Percentiles rank a stretch among this genome's conserved stretches.
Evolutionary conservation across 1,140 invertebrate species (phyloP).

Genomic region (Spodoptera litura): DNA sequence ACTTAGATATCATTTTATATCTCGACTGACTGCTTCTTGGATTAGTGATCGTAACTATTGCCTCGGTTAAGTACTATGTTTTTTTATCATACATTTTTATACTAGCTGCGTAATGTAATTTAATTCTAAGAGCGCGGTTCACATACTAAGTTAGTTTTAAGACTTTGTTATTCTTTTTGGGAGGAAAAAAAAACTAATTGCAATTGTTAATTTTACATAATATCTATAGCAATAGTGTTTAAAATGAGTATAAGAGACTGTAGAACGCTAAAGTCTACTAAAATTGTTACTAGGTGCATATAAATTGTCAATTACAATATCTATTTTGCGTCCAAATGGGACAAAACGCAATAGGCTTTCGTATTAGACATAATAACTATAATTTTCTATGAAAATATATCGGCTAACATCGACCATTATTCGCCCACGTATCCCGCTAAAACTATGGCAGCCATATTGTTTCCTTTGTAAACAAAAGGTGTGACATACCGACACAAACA

Average conservation of each 20-base stretch:
- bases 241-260: too few relatives aligned
- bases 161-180: too few relatives aligned
- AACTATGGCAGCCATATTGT: constrained; percentile 11
- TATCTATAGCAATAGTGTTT: too few relatives aligned
- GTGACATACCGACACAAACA: constrained; percentile 1
- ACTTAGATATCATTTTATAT: not conserved
- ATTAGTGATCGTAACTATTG: not conserved
- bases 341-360: constrained; percentile 5
- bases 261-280: not conserved
- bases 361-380: constrained; percentile 54
- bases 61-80: too few relatives aligned
- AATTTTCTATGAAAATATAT: constrained; percentile 63
- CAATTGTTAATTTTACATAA: too few relatives aligned
- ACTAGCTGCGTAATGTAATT: too few relatives aligned
- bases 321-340: not conserved
- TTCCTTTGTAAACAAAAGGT: constrained; percentile 12
- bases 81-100: too few relatives aligned
- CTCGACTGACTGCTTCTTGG: not conserved
- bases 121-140: too few relatives aligned
- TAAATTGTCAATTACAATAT: constrained; percentile 24
- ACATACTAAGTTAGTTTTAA: too few relatives aligned
- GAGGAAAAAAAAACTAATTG: too few relatives aligned
- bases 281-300: not conserved
- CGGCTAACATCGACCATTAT: constrained; percentile 54
- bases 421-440: constrained; percentile 61